Evolutionary conservation across 2,888 invertebrate species (phyloP).

Genomic region (Dicranocentrus wangi): DNA sequence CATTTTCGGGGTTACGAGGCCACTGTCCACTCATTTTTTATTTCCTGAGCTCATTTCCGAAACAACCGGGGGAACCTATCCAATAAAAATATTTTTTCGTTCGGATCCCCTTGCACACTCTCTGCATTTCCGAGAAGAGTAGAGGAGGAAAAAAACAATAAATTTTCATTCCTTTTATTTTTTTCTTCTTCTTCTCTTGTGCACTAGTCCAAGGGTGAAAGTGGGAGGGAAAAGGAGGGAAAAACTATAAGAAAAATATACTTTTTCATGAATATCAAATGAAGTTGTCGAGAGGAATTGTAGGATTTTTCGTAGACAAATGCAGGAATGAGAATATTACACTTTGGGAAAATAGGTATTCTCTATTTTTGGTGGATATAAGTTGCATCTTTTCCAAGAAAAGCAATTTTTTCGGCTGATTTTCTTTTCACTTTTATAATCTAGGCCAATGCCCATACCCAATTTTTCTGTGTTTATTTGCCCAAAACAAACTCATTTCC

Average conservation of each 20-base stretch:
- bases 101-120: neutral
- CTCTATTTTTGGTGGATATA: neutral
- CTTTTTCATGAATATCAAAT: constrained; percentile 65
- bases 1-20: constrained; percentile 37
- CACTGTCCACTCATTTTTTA: neutral
- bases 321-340: neutral
- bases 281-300: constrained; percentile 60
- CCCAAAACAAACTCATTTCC: too few species aligned
- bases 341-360: neutral
- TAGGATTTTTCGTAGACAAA: constrained; percentile 37
- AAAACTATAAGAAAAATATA: constrained; percentile 22
- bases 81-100: constrained; percentile 6
- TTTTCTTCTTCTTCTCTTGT: neutral
- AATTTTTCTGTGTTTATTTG: neutral
- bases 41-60: neutral
- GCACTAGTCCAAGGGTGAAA: constrained; percentile 11
- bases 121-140: neutral
- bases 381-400: constrained; percentile 38
- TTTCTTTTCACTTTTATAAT: constrained; percentile 11
- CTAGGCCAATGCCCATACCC: constrained; percentile 37
- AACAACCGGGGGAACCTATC: constrained; percentile 9
- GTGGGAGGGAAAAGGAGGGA: constrained; percentile 5
- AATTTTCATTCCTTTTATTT: constrained; percentile 45
- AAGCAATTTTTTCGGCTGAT: neutral
- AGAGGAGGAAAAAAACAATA: constrained; percentile 36